Percentiles rank a stretch among this genome's conserved stretches.
Evolutionary conservation across 1,140 invertebrate species (phyloP).

Genomic region (Bradynema listronoti): DNA sequence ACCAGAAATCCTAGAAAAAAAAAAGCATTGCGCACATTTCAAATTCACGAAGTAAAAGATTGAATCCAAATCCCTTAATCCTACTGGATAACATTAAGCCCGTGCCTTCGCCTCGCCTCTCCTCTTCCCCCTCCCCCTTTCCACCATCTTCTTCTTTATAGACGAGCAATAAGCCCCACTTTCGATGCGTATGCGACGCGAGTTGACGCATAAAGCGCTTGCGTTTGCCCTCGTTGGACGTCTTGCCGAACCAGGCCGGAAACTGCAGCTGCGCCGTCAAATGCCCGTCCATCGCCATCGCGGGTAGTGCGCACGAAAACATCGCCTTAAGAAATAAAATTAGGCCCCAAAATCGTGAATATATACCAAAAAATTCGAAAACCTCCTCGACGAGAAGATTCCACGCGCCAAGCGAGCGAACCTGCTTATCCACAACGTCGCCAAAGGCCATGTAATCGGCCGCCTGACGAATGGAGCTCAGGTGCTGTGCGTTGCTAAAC

Average conservation of each 20-base stretch:
- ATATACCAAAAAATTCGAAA: not conserved
- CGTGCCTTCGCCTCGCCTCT: too few species aligned
- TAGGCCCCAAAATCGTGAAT: not conserved
- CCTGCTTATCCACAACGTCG: constrained; percentile 75
- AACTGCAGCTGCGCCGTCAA: constrained; percentile 75
- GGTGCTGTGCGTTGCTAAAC: constrained; percentile 57
- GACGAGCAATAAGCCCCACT: constrained; percentile 61
- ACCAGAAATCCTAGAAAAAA: constrained; percentile 44
- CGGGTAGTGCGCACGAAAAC: constrained; percentile 81
- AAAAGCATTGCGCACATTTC: not conserved
- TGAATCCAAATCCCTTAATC: not conserved
- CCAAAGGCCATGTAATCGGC: constrained; percentile 77
- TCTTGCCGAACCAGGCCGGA: constrained; percentile 88
- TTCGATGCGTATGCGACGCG: constrained; percentile 71
- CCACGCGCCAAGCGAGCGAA: constrained; percentile 76
- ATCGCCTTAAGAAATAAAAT: constrained; percentile 66
- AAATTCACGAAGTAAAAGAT: constrained; percentile 5
- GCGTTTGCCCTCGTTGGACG: constrained; percentile 75
- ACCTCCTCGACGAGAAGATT: constrained; percentile 74
- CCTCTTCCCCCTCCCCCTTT: not conserved
- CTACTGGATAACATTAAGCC: too few species aligned
- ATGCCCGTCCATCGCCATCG: constrained; percentile 73
- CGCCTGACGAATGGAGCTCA: constrained; percentile 70
- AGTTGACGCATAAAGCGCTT: constrained; percentile 75
- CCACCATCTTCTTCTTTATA: not conserved